A percentile compares a stretch with the other conserved stretches of the same genome.
These are phyloP conservation scores for Alauda arvensis DNA, from an alignment of 2,797 vertebrate species.

Conservation along the genomic window DNA sequence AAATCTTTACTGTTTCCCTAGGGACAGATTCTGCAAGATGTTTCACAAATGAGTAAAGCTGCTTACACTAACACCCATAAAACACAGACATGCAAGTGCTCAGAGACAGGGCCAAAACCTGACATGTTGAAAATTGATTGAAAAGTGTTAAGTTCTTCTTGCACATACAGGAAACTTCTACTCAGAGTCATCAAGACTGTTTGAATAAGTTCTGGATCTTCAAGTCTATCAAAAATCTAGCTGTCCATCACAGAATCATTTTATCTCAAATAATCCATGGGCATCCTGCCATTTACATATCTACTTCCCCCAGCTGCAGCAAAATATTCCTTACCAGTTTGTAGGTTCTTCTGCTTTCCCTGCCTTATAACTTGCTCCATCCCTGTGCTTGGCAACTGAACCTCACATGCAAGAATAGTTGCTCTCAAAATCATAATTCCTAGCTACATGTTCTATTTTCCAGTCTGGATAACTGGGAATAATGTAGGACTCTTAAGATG, in stretches of 20 bases:
- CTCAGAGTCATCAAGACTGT: neutral
- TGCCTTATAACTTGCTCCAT: neutral
- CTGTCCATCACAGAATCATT: neutral
- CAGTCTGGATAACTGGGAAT: neutral
- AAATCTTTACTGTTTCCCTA: neutral
- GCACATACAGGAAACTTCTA: neutral
- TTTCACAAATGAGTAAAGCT: neutral
- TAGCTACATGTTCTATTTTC: neutral
- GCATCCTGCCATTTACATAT: neutral
- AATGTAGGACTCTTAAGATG: neutral
- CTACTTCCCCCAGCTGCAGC: neutral
- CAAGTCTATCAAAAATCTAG: neutral
- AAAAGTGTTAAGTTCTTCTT: neutral
- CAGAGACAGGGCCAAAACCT: neutral
- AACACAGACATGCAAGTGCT: neutral
- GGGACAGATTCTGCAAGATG: neutral
- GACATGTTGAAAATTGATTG: neutral
- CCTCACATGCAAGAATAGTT: neutral
- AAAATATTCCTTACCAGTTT: neutral
- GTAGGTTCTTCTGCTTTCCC: neutral
- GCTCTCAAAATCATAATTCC: neutral
- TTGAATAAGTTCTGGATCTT: neutral
- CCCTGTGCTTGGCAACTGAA: neutral
- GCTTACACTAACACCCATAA: neutral
- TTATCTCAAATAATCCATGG: neutral